Percentiles rank a stretch among this genome's conserved stretches.
Conservation (phyloP, 2,888 invertebrate species). For the Adelphocoris suturalis region DNA sequence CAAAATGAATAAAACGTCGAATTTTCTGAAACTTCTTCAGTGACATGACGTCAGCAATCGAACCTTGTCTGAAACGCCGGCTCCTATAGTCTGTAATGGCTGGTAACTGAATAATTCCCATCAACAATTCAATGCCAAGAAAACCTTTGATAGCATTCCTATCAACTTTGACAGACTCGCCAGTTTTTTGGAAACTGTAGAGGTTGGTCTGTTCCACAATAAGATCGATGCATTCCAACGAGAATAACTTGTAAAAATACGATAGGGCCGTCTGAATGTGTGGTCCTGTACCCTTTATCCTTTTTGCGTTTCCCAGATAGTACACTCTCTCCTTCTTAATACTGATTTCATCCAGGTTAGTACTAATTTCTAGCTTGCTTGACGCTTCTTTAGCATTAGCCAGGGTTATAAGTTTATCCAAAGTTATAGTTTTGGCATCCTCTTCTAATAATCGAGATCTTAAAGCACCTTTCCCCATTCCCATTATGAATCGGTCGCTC, state of each 20-base stretch:
- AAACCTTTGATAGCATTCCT: conserved; percentile 62
- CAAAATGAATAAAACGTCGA: conserved; percentile 50
- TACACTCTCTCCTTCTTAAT: neutral
- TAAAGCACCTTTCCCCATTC: neutral
- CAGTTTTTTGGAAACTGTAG: conserved; percentile 60
- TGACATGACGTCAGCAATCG: conserved; percentile 51
- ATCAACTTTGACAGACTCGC: conserved; percentile 47
- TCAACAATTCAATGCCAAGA: conserved; percentile 68
- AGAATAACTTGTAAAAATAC: conserved; percentile 65
- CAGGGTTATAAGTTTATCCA: neutral
- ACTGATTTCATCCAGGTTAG: neutral
- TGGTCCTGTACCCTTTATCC: too few species aligned
- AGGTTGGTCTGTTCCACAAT: conserved; percentile 72
- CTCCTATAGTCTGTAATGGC: conserved; percentile 58
- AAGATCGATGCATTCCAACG: conserved; percentile 55
- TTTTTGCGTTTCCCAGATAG: too few species aligned
- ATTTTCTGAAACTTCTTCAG: conserved; percentile 35
- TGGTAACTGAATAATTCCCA: conserved; percentile 63
- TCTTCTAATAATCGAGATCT: neutral
- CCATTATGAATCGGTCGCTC: neutral
- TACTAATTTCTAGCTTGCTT: neutral
- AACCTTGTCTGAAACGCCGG: conserved; percentile 25
- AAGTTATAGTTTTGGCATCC: neutral
- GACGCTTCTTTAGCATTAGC: too few species aligned
- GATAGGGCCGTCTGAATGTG: conserved; percentile 51